Evolutionary conservation across 2,113 vertebrate species (phyloP).

Genomic region (Proteles cristata): DNA sequence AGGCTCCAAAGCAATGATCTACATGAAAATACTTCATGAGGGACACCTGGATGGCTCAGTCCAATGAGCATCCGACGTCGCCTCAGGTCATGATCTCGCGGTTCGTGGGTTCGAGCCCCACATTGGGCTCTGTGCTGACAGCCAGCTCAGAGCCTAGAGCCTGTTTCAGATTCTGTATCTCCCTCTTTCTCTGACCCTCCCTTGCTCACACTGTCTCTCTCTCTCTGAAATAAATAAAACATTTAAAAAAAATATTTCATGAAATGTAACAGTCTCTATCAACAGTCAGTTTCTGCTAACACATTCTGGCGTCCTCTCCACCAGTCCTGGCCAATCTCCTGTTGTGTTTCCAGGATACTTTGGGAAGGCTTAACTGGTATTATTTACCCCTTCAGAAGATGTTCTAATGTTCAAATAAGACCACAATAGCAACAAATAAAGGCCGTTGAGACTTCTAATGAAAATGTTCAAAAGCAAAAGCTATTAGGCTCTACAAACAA

Average conservation of each 20-base stretch:
- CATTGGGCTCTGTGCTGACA: no score
- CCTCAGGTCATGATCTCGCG: no score
- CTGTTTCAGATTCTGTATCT: no score
- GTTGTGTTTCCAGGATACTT: conserved; percentile 19
- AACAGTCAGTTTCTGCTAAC: not conserved
- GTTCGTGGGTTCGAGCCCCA: no score
- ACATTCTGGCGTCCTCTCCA: not conserved
- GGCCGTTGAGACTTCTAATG: conserved; percentile 78
- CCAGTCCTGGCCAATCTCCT: not conserved
- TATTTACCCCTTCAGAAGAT: conserved; percentile 52
- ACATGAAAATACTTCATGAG: not conserved
- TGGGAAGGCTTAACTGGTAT: conserved; percentile 38
- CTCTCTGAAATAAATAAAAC: no score
- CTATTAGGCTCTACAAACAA: conserved; percentile 75
- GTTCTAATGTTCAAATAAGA: conserved; percentile 65
- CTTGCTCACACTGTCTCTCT: no score
- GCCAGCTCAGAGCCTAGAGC: no score
- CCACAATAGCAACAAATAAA: conserved; percentile 83
- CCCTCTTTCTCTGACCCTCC: no score
- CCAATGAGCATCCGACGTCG: no score
- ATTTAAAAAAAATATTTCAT: not conserved
- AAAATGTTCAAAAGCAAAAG: conserved; percentile 84
- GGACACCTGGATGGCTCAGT: no score
- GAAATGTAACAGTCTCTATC: not conserved
- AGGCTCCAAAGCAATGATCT: not conserved